Base-by-base conservation (phyloP, 1,140 invertebrate genomes). In the Drosophila obscura region DNA sequence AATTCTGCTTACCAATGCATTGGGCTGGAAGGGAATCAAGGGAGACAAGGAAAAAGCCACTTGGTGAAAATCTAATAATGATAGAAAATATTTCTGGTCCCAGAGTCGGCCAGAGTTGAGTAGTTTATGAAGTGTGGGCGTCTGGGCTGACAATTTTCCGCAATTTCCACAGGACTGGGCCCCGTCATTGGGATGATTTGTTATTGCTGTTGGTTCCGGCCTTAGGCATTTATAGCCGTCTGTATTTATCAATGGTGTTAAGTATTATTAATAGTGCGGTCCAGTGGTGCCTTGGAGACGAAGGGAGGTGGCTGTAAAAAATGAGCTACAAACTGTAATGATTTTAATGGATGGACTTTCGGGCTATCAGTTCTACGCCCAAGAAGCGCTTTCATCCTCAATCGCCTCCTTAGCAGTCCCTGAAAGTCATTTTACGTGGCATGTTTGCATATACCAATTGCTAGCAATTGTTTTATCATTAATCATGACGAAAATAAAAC, bases 61-160 rank as follows among this genome's bases (percentile, higher is more conserved):
- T 88, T 87, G 79, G 60, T 65, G 67, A 55, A 77, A 87, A 80
- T 87, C 83, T 87, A 83, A 88, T 87, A 87, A 87, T 83, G 83
- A 68, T 61, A 67, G 56, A 79, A 60, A 66, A 71, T 52, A 69
- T 63, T 48, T 71, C 63, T 67, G n/a, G 19, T 31, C 41, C 19
- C 13, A 39, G 50, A 35, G 49, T 41, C 22, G 51, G 19, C 43
- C 66, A 16, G 74, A 75, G 75, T 59, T 85, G 63, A 82, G 62
- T 81, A 82, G 78, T 85, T 82, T 68, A 85, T 87, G 75, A 82
- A 69, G 74, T 72, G 58, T 58, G 28, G 77, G 45, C 55, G 24
- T n/a, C 43, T 31, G 45, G 53, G 60, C 43, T 68, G 77, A 80
- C 71, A 75, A 80, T 80, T 80, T 75, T 74, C 64, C 61, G 60